Evolutionary conservation across 1,140 invertebrate species (phyloP).

Genomic region (Papilio glaucus): DNA sequence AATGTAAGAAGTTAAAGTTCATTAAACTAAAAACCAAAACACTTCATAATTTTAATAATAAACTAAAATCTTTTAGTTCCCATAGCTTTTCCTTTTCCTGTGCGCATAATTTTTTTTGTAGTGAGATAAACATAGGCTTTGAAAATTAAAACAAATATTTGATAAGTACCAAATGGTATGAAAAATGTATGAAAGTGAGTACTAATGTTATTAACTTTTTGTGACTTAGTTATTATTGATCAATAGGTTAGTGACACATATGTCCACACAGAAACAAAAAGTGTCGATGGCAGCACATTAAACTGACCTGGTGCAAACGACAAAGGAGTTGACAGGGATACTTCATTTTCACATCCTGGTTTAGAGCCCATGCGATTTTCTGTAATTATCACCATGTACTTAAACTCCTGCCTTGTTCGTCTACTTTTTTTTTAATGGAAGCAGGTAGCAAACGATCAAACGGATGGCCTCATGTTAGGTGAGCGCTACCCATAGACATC

Average conservation of each 20-base stretch:
- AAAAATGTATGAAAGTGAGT: slow-evolving; percentile 15
- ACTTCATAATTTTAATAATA: slow-evolving; percentile 2
- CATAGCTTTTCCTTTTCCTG: not conserved
- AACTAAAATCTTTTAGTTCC: not conserved
- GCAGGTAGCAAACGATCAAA: too few relatives aligned
- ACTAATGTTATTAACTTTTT: slow-evolving; percentile 37
- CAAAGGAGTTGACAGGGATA: slow-evolving; percentile 83
- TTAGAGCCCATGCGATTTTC: slow-evolving; percentile 88
- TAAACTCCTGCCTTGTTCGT: slow-evolving; percentile 52
- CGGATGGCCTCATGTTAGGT: too few relatives aligned
- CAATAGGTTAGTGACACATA: slow-evolving; percentile 79
- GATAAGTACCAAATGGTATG: not conserved
- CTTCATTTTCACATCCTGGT: slow-evolving; percentile 91
- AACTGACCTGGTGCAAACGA: slow-evolving; percentile 91
- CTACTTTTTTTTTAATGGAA: too few relatives aligned
- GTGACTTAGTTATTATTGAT: slow-evolving; percentile 47
- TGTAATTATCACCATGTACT: slow-evolving; percentile 81
- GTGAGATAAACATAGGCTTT: slow-evolving; percentile 9
- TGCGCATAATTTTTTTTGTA: not conserved
- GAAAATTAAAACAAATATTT: slow-evolving; percentile 1
- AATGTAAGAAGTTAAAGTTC: not conserved
- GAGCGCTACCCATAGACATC: too few relatives aligned
- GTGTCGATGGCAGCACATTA: slow-evolving; percentile 82
- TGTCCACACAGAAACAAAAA: slow-evolving; percentile 79
- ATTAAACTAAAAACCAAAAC: too few relatives aligned